Evolutionary conservation across 2,797 vertebrate genomes (phyloP), one percentile per base, ranked within the genome.

Genomic region (Myripristis murdjan): DNA sequence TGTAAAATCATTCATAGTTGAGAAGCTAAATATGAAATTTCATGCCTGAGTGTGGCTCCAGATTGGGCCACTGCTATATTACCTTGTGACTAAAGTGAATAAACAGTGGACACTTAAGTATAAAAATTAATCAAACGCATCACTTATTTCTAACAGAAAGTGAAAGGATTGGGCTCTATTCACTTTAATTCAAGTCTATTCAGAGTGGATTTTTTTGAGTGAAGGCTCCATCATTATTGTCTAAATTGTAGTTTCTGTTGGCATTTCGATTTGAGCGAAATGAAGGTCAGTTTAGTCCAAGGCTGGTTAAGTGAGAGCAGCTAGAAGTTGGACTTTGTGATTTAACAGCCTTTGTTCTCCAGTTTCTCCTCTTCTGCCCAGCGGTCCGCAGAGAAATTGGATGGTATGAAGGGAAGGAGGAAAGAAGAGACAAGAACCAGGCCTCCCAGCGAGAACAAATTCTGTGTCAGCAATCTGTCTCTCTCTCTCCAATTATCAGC

Each of bases 401-500:
- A 82, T 74, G 57, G 64, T 49, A 64, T 49, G 20, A 56, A 62
- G 72, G 79, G 12, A 15, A 43, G 14, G 4, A 43, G 48, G 46
- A 22, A 5, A 11, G 18, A 48, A 76, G 71, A 75, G 62, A 60
- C 73, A 31, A 62, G 18, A 83, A 85, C 64, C 54, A 81, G 64
- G 64, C 68, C 65, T 84, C 60, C 75, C 82, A 76, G 79, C 83
- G 61, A 73, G 57, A 86, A 85, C 83, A 75, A 89, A 79, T 70
- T 73, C 82, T 79, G 79, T 85, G 81, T 85, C 82, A 81, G 85
- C 84, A 79, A 70, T 79, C 70, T 75, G 63, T 64, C 72, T 68
- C 68, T 75, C 72, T 77, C 81, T 73, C 70, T 69, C 84, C 87
- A 89, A 89, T 87, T 90, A 89, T 74, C 77, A 77, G 76, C 47